Evolutionary conservation across 2,113 vertebrate genomes (phyloP).

Genomic region (Sturnus vulgaris): DNA sequence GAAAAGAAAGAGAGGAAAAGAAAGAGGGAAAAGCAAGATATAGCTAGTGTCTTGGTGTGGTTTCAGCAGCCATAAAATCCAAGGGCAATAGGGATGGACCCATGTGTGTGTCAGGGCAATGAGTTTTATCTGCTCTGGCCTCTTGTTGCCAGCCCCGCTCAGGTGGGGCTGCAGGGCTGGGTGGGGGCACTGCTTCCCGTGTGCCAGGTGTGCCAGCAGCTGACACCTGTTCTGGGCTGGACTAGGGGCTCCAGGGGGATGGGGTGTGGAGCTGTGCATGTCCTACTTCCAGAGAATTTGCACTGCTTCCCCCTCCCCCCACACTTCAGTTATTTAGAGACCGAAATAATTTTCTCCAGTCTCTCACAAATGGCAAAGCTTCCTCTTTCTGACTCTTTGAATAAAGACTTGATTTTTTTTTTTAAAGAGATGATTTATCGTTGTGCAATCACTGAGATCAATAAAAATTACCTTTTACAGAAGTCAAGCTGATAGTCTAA

Average conservation of each 20-base stretch:
- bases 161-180: neutral
- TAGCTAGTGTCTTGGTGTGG: neutral
- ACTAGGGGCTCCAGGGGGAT: neutral
- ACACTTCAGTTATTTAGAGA: neutral
- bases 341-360: neutral
- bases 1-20: neutral
- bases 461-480: neutral
- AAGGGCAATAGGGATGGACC: no score
- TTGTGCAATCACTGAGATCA: neutral
- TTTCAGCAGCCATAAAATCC: neutral
- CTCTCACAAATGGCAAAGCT: neutral
- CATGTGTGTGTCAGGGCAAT: neutral
- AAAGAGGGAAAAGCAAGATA: neutral
- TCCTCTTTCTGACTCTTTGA: neutral
- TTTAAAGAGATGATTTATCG: neutral
- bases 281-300: neutral
- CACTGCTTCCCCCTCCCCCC: fast-evolving
- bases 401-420: neutral
- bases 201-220: fast-evolving
- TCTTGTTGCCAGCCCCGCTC: neutral
- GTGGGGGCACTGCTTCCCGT: neutral
- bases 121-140: neutral
- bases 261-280: no score
- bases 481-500: neutral
- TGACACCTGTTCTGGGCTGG: neutral